Percentiles rank a stretch among this genome's conserved stretches.
Evolutionary conservation across 2,888 invertebrate genomes (phyloP).

Genomic region (Melipona beecheii): DNA sequence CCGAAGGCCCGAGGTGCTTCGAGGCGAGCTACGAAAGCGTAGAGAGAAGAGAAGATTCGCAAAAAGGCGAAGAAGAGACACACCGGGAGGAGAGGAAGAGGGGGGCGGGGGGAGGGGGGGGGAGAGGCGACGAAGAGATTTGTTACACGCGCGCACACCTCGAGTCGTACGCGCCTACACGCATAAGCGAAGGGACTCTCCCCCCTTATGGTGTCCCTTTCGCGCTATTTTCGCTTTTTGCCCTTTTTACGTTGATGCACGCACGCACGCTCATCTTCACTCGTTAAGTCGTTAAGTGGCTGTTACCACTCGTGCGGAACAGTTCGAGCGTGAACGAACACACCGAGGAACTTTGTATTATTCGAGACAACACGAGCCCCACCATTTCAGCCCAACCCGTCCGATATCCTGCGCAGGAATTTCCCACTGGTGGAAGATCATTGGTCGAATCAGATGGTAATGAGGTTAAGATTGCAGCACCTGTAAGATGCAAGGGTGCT

Average conservation of each 20-base stretch:
- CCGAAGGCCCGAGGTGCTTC: conserved; percentile 39
- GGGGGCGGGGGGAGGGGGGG: neutral
- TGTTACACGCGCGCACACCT: conserved; percentile 65
- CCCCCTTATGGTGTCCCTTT: neutral
- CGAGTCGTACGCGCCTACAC: conserved; percentile 31
- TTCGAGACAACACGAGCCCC: neutral
- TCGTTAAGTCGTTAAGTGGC: conserved; percentile 62
- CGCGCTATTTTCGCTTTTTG: conserved; percentile 16
- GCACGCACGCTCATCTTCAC: conserved; percentile 44
- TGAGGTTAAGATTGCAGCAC: neutral
- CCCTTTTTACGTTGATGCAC: conserved; percentile 5
- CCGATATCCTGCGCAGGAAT: neutral
- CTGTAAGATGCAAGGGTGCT: neutral
- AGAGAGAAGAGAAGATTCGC: conserved; percentile 30
- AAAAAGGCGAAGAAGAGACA: conserved; percentile 27
- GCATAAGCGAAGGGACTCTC: conserved; percentile 24
- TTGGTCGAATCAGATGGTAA: neutral
- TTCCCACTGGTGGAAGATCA: neutral
- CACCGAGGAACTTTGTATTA: no score
- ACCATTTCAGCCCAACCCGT: neutral
- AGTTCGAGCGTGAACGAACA: conserved; percentile 11
- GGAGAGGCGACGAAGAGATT: conserved; percentile 70
- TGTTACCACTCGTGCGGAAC: conserved; percentile 40
- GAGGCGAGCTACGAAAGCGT: conserved; percentile 27
- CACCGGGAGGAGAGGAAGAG: conserved; percentile 38